A percentile compares a stretch with the other conserved stretches of the same genome.
These are phyloP conservation scores for Capreolus pygargus DNA, from an alignment of 2,113 vertebrate genomes.

Conservation along the genomic window DNA sequence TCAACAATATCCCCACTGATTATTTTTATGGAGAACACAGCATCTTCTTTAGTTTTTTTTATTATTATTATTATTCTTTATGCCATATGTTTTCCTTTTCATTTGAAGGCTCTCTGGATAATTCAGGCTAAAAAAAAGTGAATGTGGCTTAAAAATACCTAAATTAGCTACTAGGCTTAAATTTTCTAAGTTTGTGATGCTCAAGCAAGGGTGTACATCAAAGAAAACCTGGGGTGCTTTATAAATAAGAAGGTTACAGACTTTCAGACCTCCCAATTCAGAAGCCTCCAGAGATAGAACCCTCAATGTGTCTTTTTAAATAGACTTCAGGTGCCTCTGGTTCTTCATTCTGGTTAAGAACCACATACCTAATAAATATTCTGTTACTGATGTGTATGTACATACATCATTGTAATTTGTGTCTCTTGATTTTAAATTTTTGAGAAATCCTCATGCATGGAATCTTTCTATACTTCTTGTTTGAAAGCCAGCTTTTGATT, in stretches of 20 bases:
- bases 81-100: conserved; percentile 12
- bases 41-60: neutral
- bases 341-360: neutral
- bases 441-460: fast-evolving
- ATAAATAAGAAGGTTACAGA: neutral
- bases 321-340: neutral
- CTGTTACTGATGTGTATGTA: neutral
- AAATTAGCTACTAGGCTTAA: neutral
- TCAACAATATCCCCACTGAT: neutral
- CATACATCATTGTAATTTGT: neutral
- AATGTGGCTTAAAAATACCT: neutral
- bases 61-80: neutral
- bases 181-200: neutral
- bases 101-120: neutral
- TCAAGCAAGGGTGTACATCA: neutral
- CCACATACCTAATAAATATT: neutral
- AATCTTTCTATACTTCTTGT: neutral
- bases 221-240: neutral
- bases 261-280: neutral
- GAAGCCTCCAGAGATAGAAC: neutral
- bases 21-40: neutral
- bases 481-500: neutral
- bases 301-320: neutral
- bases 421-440: neutral
- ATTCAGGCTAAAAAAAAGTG: neutral